Conservation (phyloP, 92 coral and sea anemone genomes). For the Palythoa caribaeorum region DNA sequence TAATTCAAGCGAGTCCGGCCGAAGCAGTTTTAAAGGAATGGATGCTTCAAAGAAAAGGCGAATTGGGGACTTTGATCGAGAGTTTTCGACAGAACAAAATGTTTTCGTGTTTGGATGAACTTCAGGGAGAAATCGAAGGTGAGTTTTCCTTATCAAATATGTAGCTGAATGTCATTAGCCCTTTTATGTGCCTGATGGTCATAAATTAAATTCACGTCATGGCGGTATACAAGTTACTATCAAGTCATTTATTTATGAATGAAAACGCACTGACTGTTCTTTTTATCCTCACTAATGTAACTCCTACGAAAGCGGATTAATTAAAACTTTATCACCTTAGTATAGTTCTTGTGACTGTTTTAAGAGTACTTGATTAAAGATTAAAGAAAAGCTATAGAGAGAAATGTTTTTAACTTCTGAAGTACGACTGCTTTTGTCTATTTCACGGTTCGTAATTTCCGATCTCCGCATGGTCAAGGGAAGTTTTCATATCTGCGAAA, state of each 20-base stretch:
- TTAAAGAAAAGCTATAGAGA: no score
- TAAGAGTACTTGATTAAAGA: no score
- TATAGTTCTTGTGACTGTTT: no score
- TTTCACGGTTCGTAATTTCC: background rate
- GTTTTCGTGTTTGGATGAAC: constrained; percentile 43
- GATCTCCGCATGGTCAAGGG: no score
- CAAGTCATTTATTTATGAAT: background rate
- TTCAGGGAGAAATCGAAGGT: constrained; percentile 36
- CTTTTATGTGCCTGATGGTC: background rate
- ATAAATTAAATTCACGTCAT: background rate
- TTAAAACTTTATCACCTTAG: background rate
- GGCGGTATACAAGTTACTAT: background rate
- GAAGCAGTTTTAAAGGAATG: constrained; percentile 22
- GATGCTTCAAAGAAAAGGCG: constrained; percentile 22
- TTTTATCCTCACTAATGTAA: background rate
- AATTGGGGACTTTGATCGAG: background rate
- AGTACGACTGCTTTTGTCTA: background rate
- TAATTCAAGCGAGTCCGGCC: background rate
- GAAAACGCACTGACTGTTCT: no score
- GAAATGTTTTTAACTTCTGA: no score
- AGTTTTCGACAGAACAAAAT: constrained; percentile 23
- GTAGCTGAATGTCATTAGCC: background rate
- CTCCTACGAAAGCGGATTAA: background rate
- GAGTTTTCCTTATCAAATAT: background rate
- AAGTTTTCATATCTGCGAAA: no score